phyloP scores from a whole-genome alignment of 2,797 vertebrate genomes.

The Sebastes steindachneri region DNA sequence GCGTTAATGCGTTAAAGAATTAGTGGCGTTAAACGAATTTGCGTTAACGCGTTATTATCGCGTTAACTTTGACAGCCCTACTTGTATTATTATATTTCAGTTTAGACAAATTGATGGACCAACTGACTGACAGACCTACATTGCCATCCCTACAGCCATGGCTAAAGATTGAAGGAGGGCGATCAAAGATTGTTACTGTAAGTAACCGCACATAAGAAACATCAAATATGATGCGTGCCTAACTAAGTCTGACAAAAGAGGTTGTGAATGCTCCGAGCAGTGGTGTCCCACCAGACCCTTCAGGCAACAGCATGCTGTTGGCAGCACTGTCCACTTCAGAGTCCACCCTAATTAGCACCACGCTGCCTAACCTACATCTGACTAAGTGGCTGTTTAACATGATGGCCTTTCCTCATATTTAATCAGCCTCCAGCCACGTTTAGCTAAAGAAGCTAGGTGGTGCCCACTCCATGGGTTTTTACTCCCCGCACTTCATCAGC shows the following conservation, averaged over 20 bases:
- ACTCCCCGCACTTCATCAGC: not conserved
- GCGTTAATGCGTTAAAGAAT: too few relatives aligned
- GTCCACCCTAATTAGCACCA: constrained; percentile 70
- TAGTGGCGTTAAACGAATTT: too few relatives aligned
- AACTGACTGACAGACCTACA: not conserved
- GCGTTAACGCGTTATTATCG: too few relatives aligned
- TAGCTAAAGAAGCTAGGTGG: constrained; percentile 37
- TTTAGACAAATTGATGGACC: not conserved
- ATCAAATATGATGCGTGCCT: constrained; percentile 13
- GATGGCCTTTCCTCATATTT: constrained; percentile 60
- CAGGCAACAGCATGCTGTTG: constrained; percentile 63
- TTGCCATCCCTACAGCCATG: not conserved
- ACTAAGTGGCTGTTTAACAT: constrained; percentile 71
- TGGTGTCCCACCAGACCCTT: constrained; percentile 57
- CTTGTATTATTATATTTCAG: not conserved
- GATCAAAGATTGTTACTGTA: not conserved
- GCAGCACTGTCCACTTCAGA: constrained; percentile 57
- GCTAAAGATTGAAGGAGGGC: not conserved
- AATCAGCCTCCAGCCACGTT: constrained; percentile 64
- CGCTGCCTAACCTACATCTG: constrained; percentile 65
- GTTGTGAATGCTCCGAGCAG: constrained; percentile 33
- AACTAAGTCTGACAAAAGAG: constrained; percentile 42
- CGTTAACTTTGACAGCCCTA: too few relatives aligned
- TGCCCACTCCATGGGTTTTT: constrained; percentile 2
- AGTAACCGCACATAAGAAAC: not conserved